Evolutionary conservation across 1,140 invertebrate species (phyloP).

Genomic region (Thaumetopoea pityocampa): DNA sequence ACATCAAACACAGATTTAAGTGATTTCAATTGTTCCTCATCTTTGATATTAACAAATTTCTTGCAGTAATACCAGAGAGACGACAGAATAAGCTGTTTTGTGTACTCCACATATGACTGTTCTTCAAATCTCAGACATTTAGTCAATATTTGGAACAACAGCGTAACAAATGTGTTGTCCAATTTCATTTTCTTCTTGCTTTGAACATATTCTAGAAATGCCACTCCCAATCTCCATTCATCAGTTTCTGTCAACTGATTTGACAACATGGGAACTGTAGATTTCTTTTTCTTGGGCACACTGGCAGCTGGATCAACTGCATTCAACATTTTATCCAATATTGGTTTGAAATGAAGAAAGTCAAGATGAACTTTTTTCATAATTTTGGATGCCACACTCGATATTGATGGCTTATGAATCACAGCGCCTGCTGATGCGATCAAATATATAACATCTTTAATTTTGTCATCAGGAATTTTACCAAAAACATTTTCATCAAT

Average conservation of each 20-base stretch:
- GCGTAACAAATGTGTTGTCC: slow-evolving; percentile 80
- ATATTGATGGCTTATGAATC: slow-evolving; percentile 76
- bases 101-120: slow-evolving; percentile 90
- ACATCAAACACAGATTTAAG: slow-evolving; percentile 83
- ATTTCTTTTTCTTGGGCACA: slow-evolving; percentile 54
- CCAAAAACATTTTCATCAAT: slow-evolving; percentile 78
- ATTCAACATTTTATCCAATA: slow-evolving; percentile 78
- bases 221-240: slow-evolving; percentile 87
- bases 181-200: slow-evolving; percentile 85
- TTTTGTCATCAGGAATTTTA: slow-evolving; percentile 59
- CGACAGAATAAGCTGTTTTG: slow-evolving; percentile 90
- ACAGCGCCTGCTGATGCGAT: slow-evolving; percentile 72
- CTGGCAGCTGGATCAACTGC: slow-evolving; percentile 46
- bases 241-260: slow-evolving; percentile 78
- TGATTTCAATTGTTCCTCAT: slow-evolving; percentile 69
- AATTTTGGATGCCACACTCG: slow-evolving; percentile 77
- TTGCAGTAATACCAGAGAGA: slow-evolving; percentile 84
- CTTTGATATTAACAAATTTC: slow-evolving; percentile 72
- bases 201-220: slow-evolving; percentile 90
- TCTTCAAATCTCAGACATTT: slow-evolving; percentile 88
- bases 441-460: slow-evolving; percentile 62
- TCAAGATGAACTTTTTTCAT: slow-evolving; percentile 84
- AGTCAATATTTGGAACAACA: slow-evolving; percentile 89
- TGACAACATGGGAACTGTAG: slow-evolving; percentile 66
- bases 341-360: slow-evolving; percentile 78